These are phyloP conservation scores for Darevskia nairensis DNA, from an alignment of 2,797 vertebrate species.

Conservation along the genomic window DNA sequence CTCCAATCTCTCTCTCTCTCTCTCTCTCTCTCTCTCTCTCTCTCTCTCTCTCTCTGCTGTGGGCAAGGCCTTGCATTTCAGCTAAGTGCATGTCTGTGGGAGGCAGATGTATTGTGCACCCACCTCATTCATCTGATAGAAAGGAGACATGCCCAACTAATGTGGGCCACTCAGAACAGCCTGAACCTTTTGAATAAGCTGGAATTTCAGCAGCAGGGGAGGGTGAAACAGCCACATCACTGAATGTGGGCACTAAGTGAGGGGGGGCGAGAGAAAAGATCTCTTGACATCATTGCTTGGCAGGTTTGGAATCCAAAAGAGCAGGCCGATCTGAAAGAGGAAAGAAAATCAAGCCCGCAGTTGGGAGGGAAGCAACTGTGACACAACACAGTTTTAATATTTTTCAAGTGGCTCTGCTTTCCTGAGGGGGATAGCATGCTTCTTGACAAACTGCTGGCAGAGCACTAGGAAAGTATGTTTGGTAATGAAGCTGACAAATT, in stretches of 20 bases:
- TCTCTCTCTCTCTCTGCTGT: neutral
- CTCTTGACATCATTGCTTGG: slow-evolving; percentile 24
- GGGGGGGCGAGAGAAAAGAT: neutral
- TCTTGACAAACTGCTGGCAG: neutral
- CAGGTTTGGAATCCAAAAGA: neutral
- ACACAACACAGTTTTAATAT: neutral
- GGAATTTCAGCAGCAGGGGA: neutral
- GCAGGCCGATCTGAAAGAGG: neutral
- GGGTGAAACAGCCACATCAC: neutral
- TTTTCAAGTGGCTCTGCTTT: slow-evolving; percentile 3
- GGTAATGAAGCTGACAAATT: slow-evolving; percentile 2
- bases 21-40: neutral
- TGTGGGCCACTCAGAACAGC: neutral
- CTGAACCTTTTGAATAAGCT: slow-evolving; percentile 29
- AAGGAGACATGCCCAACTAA: slow-evolving; percentile 41
- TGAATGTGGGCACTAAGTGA: neutral
- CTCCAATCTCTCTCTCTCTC: neutral
- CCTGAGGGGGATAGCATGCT: neutral
- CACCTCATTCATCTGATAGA: slow-evolving; percentile 33
- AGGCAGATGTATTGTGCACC: slow-evolving; percentile 24
- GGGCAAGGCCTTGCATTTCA: slow-evolving; percentile 7
- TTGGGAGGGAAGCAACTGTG: neutral
- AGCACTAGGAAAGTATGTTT: neutral
- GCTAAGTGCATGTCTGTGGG: slow-evolving; percentile 16
- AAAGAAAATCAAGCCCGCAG: neutral